Base-by-base conservation (phyloP, 2,113 vertebrate genomes). In the Poeciliopsis prolifica region DNA sequence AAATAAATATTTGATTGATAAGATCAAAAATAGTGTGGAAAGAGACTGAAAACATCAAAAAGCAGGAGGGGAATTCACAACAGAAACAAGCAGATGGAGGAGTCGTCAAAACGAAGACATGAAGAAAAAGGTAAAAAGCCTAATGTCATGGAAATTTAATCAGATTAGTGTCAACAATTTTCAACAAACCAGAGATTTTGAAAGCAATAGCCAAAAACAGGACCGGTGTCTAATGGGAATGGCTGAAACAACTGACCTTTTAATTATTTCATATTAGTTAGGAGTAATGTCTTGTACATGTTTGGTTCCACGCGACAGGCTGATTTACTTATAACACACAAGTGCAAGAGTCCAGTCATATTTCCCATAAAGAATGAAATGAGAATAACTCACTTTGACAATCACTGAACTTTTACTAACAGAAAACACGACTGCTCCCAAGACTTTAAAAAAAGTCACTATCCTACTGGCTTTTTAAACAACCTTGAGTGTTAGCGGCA, bases 1-100 rank as follows among this genome's bases (percentile, higher is more conserved):
- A 13, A 68, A 72, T 85, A 30, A 91, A 82, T 84, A 73, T 88
- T 83, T 84, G 80, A 90, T 86, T 86, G 86, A 87, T 1, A 1
- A 28, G n/a, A 74, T 85, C 78, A 88, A 83, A 91, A 88, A 83
- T 82, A 84, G 82, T 60, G 31, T 65, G 58, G 78, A 67, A 63
- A 79, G 73, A 79, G 86, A 73, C 75, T 29, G 75, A 65, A 65
- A 71, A 74, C 77, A 83, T 72, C 10, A n/a, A 65, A 82, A 80
- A 80, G 33, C 65, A 72, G 80, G 68, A 70, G 86, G 78, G 70
- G 22, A 37, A 72, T 65, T 74, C 78, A 74, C 7, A 58, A 40
- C 4, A 72, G 54, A 73, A 65, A 0, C 37, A 33, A 44, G 70
- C 63, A 61, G 73, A 80, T 54, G 10, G 31, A 72, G 30, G 66